A percentile compares a stretch with the other conserved stretches of the same genome.
Conservation (phyloP, 2,797 vertebrate species). For the Apogon talboti region DNA sequence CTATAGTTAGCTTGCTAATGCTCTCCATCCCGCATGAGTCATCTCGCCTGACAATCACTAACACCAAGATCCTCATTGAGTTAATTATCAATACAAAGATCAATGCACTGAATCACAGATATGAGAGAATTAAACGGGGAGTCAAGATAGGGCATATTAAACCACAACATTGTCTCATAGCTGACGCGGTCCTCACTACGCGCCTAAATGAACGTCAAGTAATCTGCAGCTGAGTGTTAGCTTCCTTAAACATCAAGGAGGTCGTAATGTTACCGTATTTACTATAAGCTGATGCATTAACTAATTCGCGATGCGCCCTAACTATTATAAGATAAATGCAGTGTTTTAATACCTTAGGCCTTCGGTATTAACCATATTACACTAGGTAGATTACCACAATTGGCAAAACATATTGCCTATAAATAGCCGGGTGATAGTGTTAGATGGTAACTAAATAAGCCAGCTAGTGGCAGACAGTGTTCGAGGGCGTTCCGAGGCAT, state of each 20-base stretch:
- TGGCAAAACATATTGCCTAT: constrained; percentile 48
- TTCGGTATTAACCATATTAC: neutral
- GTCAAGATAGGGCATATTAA: neutral
- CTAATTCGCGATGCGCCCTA: fast-evolving
- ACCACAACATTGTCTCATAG: constrained; percentile 7
- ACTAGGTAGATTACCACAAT: constrained; percentile 18
- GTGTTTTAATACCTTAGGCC: neutral
- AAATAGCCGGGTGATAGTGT: constrained; percentile 70
- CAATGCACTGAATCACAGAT: fast-evolving
- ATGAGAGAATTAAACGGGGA: fast-evolving
- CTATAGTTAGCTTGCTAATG: constrained; percentile 70
- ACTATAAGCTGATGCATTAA: neutral
- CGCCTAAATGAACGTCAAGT: constrained; percentile 73
- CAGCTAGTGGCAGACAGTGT: constrained; percentile 37
- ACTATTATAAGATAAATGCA: too few species aligned
- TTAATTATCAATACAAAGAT: fast-evolving
- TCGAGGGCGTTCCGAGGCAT: constrained; percentile 65
- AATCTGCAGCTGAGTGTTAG: constrained; percentile 27
- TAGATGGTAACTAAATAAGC: constrained; percentile 23
- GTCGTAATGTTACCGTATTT: neutral
- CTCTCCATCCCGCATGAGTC: constrained; percentile 72
- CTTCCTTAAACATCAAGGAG: constrained; percentile 22
- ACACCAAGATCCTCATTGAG: neutral
- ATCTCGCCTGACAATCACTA: constrained; percentile 51
- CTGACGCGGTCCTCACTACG: constrained; percentile 54